These are phyloP conservation scores for Acanthosepion pharaonis DNA, from an alignment of 2,888 invertebrate genomes.

Conservation along the genomic window DNA sequence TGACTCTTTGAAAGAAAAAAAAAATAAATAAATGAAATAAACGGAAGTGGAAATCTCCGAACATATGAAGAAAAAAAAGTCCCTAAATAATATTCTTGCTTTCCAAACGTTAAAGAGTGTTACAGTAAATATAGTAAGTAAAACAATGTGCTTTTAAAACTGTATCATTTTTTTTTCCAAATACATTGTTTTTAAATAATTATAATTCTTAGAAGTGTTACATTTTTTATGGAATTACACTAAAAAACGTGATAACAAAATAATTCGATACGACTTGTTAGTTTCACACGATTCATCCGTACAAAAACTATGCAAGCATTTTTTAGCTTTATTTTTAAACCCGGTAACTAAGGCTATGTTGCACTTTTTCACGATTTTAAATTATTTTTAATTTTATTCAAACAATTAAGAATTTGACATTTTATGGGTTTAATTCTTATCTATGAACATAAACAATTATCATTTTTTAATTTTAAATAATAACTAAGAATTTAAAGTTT, in stretches of 20 bases:
- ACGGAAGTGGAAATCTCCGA: conserved; percentile 35
- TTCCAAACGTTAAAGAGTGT: neutral
- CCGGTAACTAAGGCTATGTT: too few relatives aligned
- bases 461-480: too few relatives aligned
- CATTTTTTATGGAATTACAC: neutral
- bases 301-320: neutral
- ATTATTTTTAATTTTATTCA: too few relatives aligned
- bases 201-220: neutral
- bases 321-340: too few relatives aligned
- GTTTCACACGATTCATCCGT: neutral
- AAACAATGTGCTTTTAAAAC: too few relatives aligned
- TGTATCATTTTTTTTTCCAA: too few relatives aligned
- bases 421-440: too few relatives aligned
- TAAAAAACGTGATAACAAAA: neutral
- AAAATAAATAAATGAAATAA: neutral
- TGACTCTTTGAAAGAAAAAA: too few relatives aligned
- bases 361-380: too few relatives aligned
- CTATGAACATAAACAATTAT: too few relatives aligned
- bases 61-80: neutral
- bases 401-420: too few relatives aligned
- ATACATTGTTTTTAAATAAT: neutral
- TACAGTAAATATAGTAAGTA: neutral
- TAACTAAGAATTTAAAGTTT: too few relatives aligned
- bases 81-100: neutral
- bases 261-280: neutral